Base-by-base conservation (phyloP, 2,113 vertebrate genomes). In the Brevimyrus niger region DNA sequence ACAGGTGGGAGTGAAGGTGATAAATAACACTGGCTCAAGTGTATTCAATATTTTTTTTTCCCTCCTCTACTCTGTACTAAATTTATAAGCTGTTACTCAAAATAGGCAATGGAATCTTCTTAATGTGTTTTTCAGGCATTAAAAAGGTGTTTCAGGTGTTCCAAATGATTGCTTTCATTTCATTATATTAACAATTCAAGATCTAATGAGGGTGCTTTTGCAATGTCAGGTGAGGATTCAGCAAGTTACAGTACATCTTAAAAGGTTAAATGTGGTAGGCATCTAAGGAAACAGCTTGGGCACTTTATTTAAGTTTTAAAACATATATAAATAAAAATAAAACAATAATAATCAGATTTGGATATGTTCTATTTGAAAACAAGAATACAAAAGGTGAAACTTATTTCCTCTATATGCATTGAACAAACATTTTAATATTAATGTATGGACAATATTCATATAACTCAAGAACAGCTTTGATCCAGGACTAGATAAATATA, bases 391-490 rank as follows among this genome's bases (percentile, higher is more conserved):
- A 65, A 65, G n/a, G 58, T 65, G 58, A n/a, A 27, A n/a, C 3
- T 3, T 65, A 65, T 21, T 80, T 23, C 35, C 73, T 80, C 27
- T 19, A 76, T 76, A 38, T 15, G 11, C 31, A 82, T 42, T 42
- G 31, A 44, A 44, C 76, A 7, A 1, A 82, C 7, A 44, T 82
- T 35, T 35, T 82, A 42, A 91, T 93, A 92, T 90, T 93, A 91
- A 92, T 84, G 92, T 91, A 91, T 92, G 92, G 94, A 95, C 92
- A 92, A 95, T 94, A 94, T 90, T 94, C 90, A 93, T 94, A 89
- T 58, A 96, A 95, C 93, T 94, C 93, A 94, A 90, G 94, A 4
- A 61, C 90, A 86, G 94, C 44, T n/a, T 3, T 48, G 84, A 86
- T 47, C 44, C n/a, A 31, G n/a, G 61, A 65, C n/a, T 65, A 65